A percentile compares a stretch with the other conserved stretches of the same genome.
Evolutionary conservation across 2,113 vertebrate genomes (phyloP).

Genomic region (Hippocampus guttulatus): DNA sequence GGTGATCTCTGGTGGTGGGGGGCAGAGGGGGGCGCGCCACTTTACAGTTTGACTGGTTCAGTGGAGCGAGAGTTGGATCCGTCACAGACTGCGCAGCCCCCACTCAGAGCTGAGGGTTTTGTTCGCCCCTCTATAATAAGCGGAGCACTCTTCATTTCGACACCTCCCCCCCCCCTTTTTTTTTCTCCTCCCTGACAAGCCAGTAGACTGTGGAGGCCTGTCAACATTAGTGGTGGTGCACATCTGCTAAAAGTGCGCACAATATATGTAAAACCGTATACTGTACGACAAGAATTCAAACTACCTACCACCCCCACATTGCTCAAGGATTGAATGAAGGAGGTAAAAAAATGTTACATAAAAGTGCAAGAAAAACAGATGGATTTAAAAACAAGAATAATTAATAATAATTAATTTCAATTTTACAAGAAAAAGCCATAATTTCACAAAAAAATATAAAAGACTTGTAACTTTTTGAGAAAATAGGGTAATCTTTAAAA

Average conservation of each 20-base stretch:
- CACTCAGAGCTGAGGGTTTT: not conserved
- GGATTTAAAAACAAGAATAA: too few relatives aligned
- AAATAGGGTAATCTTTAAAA: too few relatives aligned
- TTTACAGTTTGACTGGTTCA: not conserved
- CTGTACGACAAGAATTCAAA: too few relatives aligned
- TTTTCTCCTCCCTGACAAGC: not conserved
- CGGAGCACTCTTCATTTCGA: slow-evolving; percentile 5
- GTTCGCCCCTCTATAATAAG: slow-evolving; percentile 5
- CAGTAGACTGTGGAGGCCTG: not conserved
- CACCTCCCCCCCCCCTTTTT: not conserved
- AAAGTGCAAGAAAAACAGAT: too few relatives aligned
- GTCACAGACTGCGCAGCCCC: not conserved
- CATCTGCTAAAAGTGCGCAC: not conserved
- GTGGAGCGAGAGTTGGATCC: slow-evolving; percentile 4
- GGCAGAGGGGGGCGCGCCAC: not conserved
- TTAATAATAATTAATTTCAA: too few relatives aligned
- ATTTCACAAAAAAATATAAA: too few relatives aligned
- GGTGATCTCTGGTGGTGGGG: not conserved
- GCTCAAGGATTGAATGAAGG: too few relatives aligned
- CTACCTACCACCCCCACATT: too few relatives aligned
- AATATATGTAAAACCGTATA: not conserved
- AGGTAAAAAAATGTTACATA: too few relatives aligned
- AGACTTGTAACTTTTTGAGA: too few relatives aligned
- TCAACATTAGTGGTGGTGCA: not conserved
- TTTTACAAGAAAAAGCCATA: too few relatives aligned